These are phyloP conservation scores for Lophius piscatorius DNA, from an alignment of 2,113 vertebrate species.

Conservation along the genomic window DNA sequence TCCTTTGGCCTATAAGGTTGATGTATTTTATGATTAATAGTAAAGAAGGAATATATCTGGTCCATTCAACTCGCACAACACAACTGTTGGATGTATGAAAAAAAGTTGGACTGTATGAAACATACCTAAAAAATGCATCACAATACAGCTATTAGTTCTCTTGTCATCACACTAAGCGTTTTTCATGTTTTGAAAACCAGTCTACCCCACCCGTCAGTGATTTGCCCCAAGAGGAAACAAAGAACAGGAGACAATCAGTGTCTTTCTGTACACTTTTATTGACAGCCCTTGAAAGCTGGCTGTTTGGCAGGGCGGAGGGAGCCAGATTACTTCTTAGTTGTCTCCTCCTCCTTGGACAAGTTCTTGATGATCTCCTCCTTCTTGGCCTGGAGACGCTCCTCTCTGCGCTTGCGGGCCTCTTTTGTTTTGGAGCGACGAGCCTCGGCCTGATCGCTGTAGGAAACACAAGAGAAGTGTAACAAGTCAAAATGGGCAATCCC, in stretches of 20 bases:
- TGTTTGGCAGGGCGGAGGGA: slow-evolving; percentile 37
- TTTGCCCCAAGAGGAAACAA: neutral
- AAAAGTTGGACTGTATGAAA: too few species aligned
- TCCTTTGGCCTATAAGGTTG: too few species aligned
- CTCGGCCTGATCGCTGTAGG: slow-evolving; percentile 92
- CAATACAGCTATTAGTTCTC: too few species aligned
- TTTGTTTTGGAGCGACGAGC: slow-evolving; percentile 97
- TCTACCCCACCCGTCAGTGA: neutral
- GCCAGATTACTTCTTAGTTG: slow-evolving; percentile 87
- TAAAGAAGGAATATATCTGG: too few species aligned
- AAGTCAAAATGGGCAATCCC: too few species aligned
- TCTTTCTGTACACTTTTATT: slow-evolving; percentile 81
- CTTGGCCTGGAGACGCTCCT: slow-evolving; percentile 95
- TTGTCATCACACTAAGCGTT: too few species aligned
- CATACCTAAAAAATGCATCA: neutral
- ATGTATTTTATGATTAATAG: too few species aligned
- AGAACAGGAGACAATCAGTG: slow-evolving; percentile 14
- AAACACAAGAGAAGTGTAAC: too few species aligned
- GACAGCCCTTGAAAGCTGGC: slow-evolving; percentile 43
- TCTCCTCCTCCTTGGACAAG: slow-evolving; percentile 94
- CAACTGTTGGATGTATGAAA: too few species aligned
- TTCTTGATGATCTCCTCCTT: slow-evolving; percentile 98
- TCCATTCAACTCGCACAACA: too few species aligned
- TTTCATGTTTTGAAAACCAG: neutral
- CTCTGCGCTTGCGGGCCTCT: slow-evolving; percentile 94